Percentiles rank a stretch among this genome's conserved stretches.
Conservation (phyloP, 2,113 vertebrate species). For the Sorex araneus region DNA sequence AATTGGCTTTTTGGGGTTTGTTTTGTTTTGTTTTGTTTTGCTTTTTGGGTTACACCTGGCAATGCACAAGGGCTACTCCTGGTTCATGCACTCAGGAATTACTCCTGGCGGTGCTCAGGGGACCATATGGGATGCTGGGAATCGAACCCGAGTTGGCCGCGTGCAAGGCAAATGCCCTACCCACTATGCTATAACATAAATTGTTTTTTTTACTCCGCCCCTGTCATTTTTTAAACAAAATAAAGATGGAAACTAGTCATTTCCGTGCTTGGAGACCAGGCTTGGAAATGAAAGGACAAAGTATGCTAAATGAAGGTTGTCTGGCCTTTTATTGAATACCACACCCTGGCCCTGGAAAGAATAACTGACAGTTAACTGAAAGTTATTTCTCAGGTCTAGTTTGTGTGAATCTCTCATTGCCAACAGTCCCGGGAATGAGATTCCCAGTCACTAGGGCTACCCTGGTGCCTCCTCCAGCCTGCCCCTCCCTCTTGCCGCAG, state of each 20-base stretch:
- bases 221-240: not conserved
- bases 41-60: too few species aligned
- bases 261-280: not conserved
- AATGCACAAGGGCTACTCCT: too few species aligned
- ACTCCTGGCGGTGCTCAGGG: too few species aligned
- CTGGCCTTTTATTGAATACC: not conserved
- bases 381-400: not conserved
- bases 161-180: too few species aligned
- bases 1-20: not conserved
- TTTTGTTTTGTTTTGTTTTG: too few species aligned
- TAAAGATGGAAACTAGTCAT: not conserved
- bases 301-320: not conserved
- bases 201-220: not conserved
- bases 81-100: too few species aligned
- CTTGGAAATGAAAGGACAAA: not conserved
- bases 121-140: too few species aligned
- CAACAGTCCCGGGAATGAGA: not conserved
- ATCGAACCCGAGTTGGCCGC: too few species aligned
- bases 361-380: not conserved
- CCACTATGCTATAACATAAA: too few species aligned
- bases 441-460: not conserved
- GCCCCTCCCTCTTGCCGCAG: not conserved
- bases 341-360: slow-evolving; percentile 16
- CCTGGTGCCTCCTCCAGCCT: not conserved
- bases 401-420: not conserved